Base-by-base conservation (phyloP, 2,888 invertebrate genomes). In the Smittia aterrima region DNA sequence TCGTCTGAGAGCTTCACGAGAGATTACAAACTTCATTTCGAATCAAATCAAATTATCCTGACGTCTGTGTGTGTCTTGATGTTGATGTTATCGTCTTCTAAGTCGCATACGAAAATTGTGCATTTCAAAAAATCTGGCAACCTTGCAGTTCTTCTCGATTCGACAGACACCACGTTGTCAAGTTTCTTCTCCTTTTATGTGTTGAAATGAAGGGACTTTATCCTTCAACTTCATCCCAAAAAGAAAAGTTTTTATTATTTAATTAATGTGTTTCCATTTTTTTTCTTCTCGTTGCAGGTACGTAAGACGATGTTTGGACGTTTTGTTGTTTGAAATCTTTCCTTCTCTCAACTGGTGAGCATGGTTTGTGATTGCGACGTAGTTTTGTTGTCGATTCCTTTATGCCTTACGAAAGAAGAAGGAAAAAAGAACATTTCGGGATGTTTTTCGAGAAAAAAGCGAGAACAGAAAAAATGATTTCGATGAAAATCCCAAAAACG, bases 161-260 rank as follows among this genome's bases (percentile, higher is more conserved):
- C 7, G 18, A 25, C 9, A 72, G 72, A 72, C 72, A 72, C 72
- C 58, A 58, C 32, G 72, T 72, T 72, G 72, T 62, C 72, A 72
- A 72, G 54, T 71, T 32, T 72, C 54, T 18, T 4, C 20, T 27
- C 27, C 41, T 24, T 32, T 13, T 1, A 32, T 40, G 40, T 67
- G 40, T 66, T 66, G 66, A 66, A 66, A 66, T 68, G 16, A 66
- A 66, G 40, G 16, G 38, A 72, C 22, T 58, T 58, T 58, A 58
- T 58, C 58, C 58, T 58, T 58, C 18, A 58, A 58, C 58, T 58
- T 58, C 11, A 47, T 18, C 58, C 58, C 3, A 6, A 58, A 22
- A 58, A 7, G 58, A 58, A 58, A 58, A 58, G 22, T 70, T 70
- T 70, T 70, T 70, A 70, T 70, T 70, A 54, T 70, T 70, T 70